Evolutionary conservation across 2,113 vertebrate species (phyloP).

Genomic region (Falcunculus frontatus): DNA sequence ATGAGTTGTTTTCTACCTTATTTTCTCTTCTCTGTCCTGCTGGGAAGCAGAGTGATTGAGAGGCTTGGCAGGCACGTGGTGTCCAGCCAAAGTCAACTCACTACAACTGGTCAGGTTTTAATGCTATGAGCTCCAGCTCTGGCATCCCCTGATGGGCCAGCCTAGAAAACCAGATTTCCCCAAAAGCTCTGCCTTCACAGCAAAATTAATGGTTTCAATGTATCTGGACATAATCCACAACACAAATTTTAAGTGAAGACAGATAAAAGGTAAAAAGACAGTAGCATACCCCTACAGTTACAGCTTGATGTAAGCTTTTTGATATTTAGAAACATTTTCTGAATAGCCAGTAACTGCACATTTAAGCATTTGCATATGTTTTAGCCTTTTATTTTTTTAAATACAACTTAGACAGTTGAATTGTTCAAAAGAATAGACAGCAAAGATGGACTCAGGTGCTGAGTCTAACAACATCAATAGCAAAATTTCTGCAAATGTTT

Average conservation of each 20-base stretch:
- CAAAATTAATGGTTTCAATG: background rate
- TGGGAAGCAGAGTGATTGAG: background rate
- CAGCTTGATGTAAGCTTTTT: background rate
- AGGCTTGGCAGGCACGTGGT: background rate
- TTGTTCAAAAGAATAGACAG: background rate
- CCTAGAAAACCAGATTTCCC: background rate
- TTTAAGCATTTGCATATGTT: background rate
- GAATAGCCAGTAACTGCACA: background rate
- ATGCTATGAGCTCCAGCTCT: background rate
- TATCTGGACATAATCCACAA: background rate
- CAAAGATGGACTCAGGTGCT: background rate
- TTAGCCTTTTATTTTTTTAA: background rate
- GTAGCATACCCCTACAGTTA: background rate
- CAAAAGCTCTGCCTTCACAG: background rate
- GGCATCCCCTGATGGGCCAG: background rate
- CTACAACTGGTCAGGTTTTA: background rate
- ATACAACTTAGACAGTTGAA: background rate
- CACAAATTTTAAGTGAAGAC: background rate
- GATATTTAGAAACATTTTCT: background rate
- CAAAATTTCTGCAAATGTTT: background rate
- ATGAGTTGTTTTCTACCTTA: accelerated
- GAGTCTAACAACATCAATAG: background rate
- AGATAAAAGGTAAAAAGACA: background rate
- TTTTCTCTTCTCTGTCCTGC: background rate
- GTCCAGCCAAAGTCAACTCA: background rate